phyloP scores from a whole-genome alignment of 2,888 invertebrate genomes.

The Nymphalis c-album region DNA sequence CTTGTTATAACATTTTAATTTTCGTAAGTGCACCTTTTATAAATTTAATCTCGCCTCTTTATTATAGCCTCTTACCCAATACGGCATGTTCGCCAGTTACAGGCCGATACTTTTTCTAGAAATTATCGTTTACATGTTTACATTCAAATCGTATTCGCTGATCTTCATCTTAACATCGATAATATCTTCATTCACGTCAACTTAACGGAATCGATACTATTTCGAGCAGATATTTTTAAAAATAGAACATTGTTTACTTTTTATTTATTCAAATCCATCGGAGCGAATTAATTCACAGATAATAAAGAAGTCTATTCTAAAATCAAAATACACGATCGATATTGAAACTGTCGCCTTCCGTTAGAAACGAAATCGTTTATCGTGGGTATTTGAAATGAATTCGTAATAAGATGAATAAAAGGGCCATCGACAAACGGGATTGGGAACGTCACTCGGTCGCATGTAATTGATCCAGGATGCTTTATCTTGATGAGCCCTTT shows the following conservation, averaged over 20 bases:
- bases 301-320: constrained; percentile 44
- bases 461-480: constrained; percentile 79
- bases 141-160: constrained; percentile 53
- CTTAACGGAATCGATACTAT: constrained; percentile 59
- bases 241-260: constrained; percentile 50
- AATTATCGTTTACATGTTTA: constrained; percentile 14
- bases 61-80: constrained; percentile 44
- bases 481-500: constrained; percentile 79
- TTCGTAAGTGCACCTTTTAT: constrained; percentile 67
- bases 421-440: constrained; percentile 66
- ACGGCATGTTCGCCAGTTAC: constrained; percentile 33
- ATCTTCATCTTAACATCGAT: constrained; percentile 60
- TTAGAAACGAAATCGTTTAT: constrained; percentile 31
- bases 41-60: constrained; percentile 55
- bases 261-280: constrained; percentile 43
- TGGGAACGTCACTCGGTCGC: constrained; percentile 70
- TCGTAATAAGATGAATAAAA: constrained; percentile 55
- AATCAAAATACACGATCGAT: constrained; percentile 30
- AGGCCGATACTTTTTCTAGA: constrained; percentile 36
- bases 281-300: constrained; percentile 52
- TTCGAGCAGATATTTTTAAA: constrained; percentile 51
- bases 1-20: constrained; percentile 67
- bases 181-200: constrained; percentile 65
- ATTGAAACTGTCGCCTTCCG: constrained; percentile 21
- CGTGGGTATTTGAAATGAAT: constrained; percentile 40